Percentiles rank a stretch among this genome's conserved stretches.
Evolutionary conservation across 2,888 invertebrate genomes (phyloP).

Genomic region (Chaitophorus viminalis): DNA sequence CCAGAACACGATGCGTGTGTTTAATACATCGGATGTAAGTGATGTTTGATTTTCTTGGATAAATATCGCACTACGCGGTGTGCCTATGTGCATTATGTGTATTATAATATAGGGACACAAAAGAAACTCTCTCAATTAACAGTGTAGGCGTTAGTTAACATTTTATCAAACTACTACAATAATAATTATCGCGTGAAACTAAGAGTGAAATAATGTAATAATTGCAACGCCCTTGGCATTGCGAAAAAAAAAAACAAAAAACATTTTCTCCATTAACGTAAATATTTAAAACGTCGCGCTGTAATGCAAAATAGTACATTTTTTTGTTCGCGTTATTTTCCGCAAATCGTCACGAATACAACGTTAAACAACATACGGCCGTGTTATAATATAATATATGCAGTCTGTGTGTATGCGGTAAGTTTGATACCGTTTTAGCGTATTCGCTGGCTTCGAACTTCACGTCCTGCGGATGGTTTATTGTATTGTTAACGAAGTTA

Average conservation of each 20-base stretch:
- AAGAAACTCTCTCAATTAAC: conserved; percentile 23
- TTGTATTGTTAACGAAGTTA: too few species aligned
- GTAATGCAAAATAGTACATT: background rate
- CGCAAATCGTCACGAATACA: background rate
- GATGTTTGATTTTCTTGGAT: background rate
- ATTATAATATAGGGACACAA: background rate
- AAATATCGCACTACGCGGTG: background rate
- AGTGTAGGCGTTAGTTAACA: background rate
- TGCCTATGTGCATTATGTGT: background rate
- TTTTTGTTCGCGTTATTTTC: background rate
- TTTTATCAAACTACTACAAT: background rate
- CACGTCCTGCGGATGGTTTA: too few species aligned
- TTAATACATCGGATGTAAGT: background rate
- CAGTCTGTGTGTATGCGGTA: too few species aligned
- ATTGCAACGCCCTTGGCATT: conserved; percentile 31
- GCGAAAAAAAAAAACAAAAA: background rate
- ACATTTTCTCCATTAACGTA: background rate
- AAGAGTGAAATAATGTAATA: conserved; percentile 33
- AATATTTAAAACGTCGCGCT: background rate
- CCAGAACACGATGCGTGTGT: background rate
- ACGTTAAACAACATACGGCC: too few species aligned
- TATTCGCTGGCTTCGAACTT: too few species aligned
- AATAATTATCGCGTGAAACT: conserved; percentile 21
- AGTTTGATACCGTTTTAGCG: too few species aligned
- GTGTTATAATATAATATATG: too few species aligned